phyloP scores from a whole-genome alignment of 2,888 invertebrate genomes.

The Drosophila borealis region DNA sequence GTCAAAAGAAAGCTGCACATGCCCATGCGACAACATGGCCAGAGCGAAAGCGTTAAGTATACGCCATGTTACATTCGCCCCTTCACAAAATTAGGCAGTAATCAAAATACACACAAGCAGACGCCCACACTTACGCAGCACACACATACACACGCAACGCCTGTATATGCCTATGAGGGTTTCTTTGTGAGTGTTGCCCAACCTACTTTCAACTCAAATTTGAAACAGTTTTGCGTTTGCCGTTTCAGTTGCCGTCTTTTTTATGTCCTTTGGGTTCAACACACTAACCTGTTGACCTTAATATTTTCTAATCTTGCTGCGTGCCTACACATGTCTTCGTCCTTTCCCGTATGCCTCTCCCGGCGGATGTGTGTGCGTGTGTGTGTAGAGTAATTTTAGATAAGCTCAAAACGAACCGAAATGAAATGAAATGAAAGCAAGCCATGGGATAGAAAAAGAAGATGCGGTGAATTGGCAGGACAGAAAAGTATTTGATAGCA shows the following conservation, averaged over 20 bases:
- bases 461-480: conserved; percentile 20
- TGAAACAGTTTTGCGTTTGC: conserved; percentile 69
- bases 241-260: conserved; percentile 53
- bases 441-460: conserved; percentile 33
- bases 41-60: conserved; percentile 65
- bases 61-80: conserved; percentile 64
- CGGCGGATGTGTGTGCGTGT: conserved; percentile 48
- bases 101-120: conserved; percentile 69
- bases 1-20: conserved; percentile 61
- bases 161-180: conserved; percentile 28
- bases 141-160: conserved; percentile 10
- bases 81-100: conserved; percentile 79
- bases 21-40: conserved; percentile 41
- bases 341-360: conserved; percentile 21
- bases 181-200: conserved; percentile 55
- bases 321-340: conserved; percentile 45
- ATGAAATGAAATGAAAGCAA: conserved; percentile 49
- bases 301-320: conserved; percentile 77
- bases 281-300: conserved; percentile 80
- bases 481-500: conserved; percentile 40
- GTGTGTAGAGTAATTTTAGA: conserved; percentile 72
- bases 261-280: conserved; percentile 74
- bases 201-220: conserved; percentile 69
- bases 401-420: conserved; percentile 69
- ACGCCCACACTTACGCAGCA: conserved; percentile 27